Evolutionary conservation across 2,797 vertebrate genomes (phyloP), one percentile per base, ranked within the genome.

Genomic region (Botia kubotai): DNA sequence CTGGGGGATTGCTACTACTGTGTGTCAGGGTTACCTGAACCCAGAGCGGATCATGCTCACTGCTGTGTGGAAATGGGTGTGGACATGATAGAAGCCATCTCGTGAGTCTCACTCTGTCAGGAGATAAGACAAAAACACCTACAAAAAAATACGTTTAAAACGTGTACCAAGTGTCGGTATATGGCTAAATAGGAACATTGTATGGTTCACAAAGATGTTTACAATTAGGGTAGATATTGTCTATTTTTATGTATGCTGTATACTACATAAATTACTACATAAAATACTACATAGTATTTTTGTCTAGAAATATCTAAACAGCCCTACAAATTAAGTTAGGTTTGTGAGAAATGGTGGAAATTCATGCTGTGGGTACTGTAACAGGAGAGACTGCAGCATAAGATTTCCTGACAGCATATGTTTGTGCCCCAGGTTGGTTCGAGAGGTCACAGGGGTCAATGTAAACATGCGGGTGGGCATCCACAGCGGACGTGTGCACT

Each of bases 41-140:
- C 97, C 1, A 93, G 97, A 0, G 95, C 96, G 0, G 97, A 99
- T 91, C 97, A 99, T 13, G 97, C 97, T 12, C 97, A 99, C 92
- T 99, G 97, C 93, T 99, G 97, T 0, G 97, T 98, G 88, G 97
- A 99, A 92, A 98, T 99, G 97, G 97, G 97, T 0, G 96, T 99
- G 0, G 97, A 98, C 93, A 98, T 98, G 97, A 98, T 98, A 0
- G 97, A 97, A 89, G 97, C 97, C 82, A 99, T 98, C 91, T 97
- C 97, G 97, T 98, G 91, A 97, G 92, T 91, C 75, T 53, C 39
- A 53, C 63, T 48, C 3, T 16, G 17, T 50, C 79, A 58, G 72
- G 12, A 39, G 6, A 36, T 36, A 17, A 58, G 17, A 58, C 21
- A 16, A 39, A 39, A 33, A 63, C 12, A 63, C 26, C 13, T 29